A percentile compares a stretch with the other conserved stretches of the same genome.
Conservation (phyloP, 2,888 invertebrate species). For the Drosophila phalerata region DNA sequence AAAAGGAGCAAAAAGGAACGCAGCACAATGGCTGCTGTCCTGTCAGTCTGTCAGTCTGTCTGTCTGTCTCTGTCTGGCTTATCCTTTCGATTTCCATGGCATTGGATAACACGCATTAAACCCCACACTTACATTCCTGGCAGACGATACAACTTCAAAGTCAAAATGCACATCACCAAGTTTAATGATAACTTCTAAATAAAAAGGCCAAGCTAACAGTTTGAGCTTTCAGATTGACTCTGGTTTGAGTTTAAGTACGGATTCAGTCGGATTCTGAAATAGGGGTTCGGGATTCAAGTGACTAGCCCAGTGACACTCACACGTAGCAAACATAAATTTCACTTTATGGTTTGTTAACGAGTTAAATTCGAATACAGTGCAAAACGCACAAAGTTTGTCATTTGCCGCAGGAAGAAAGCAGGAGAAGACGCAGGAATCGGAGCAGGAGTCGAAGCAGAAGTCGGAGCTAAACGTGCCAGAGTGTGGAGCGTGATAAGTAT, state of each 20-base stretch:
- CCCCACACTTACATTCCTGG: slow-evolving; percentile 3
- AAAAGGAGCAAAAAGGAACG: slow-evolving; percentile 35
- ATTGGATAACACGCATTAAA: slow-evolving; percentile 38
- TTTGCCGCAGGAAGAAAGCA: slow-evolving; percentile 54
- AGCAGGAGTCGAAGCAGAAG: background rate
- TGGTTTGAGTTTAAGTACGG: slow-evolving; percentile 5
- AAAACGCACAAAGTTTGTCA: slow-evolving; percentile 73
- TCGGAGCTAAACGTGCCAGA: slow-evolving; percentile 56
- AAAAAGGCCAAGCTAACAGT: slow-evolving; percentile 56
- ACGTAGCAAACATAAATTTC: slow-evolving; percentile 75
- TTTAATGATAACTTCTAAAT: slow-evolving; percentile 70
- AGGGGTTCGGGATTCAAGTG: slow-evolving; percentile 3
- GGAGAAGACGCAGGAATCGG: background rate
- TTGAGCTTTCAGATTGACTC: slow-evolving; percentile 48
- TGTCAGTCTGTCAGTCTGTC: slow-evolving; percentile 21
- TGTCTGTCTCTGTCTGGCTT: slow-evolving; percentile 38
- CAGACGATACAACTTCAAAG: slow-evolving; percentile 60
- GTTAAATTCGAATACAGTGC: slow-evolving; percentile 76
- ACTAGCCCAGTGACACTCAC: slow-evolving; percentile 53
- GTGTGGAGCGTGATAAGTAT: slow-evolving; percentile 75
- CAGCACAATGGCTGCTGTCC: slow-evolving; percentile 22
- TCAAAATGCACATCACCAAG: slow-evolving; percentile 61
- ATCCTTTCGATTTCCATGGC: slow-evolving; percentile 72
- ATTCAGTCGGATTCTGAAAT: too few relatives aligned
- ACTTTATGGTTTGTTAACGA: slow-evolving; percentile 79